A percentile compares a stretch with the other conserved stretches of the same genome.
These are phyloP conservation scores for Sphenodon punctatus DNA, from an alignment of 2,797 vertebrate genomes.

Conservation along the genomic window DNA sequence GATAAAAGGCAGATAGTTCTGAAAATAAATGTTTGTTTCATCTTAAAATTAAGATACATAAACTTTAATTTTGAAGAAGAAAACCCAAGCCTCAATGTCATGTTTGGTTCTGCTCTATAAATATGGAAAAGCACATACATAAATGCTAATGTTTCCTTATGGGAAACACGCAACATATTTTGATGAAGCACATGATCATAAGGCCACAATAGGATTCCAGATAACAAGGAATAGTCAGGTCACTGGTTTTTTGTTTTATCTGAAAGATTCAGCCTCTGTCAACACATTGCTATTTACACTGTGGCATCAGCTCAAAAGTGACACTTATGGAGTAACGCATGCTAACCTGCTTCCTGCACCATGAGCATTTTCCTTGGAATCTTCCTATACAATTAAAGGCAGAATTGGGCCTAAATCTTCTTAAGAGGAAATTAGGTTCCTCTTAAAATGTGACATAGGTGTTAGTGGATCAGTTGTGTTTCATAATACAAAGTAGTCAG, in stretches of 20 bases:
- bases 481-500: fast-evolving
- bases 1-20: neutral
- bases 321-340: neutral
- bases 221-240: neutral
- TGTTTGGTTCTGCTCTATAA: too few relatives aligned
- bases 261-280: neutral
- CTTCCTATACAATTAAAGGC: neutral
- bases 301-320: neutral
- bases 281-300: neutral
- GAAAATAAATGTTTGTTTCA: neutral
- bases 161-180: too few relatives aligned
- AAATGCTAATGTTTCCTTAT: too few relatives aligned
- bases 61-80: neutral
- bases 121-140: too few relatives aligned
- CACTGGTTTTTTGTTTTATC: neutral
- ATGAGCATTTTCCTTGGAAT: neutral
- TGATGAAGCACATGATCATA: too few relatives aligned
- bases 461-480: too few relatives aligned
- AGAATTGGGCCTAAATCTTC: neutral
- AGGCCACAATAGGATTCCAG: neutral
- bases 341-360: neutral
- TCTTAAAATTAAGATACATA: neutral
- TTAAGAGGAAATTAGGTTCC: fast-evolving
- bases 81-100: too few relatives aligned
- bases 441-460: too few relatives aligned